Evolutionary conservation across 2,113 vertebrate species (phyloP), one percentile per base, ranked within the genome.

Genomic region (Myocastor coypus): DNA sequence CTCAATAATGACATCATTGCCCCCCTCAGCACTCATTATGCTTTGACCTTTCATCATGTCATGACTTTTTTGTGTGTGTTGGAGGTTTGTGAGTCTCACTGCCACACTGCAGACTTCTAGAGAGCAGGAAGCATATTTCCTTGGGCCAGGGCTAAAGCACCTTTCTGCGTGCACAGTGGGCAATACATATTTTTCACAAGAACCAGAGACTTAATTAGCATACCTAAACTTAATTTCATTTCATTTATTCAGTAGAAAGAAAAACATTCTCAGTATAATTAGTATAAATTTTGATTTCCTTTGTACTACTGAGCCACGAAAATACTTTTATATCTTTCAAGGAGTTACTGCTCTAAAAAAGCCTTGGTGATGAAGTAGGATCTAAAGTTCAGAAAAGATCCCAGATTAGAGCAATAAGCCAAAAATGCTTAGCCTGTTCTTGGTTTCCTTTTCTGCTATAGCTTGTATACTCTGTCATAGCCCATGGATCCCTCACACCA

Each of bases 151-250:
- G 63, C 34, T 52, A 40, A 71, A 32, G 34, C 52, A 40, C 52
- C 17, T 26, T 34, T 13, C 3, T 6, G 0, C n/a, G 6, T 50
- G 26, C 28, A 71, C 1, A 46, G 20, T 34, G 6, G 7, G 32
- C 26, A 37, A 59, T 7, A 46, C 16, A 32, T 59, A 57, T 40
- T 75, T 24, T 2, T 16, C 66, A 55, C 55, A 14, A 37, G 20
- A 19, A 37, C 11, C 0, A 59, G n/a, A 68, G 80, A 75, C 55
- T 42, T 34, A 14, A 64, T 82, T 40, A 75, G 37, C 28, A 69
- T 24, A 80, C 24, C 7, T 55, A 34, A n/a, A 26, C 24, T 22
- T 85, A 40, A 30, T 34, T 80, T 78, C 42, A 57, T 19, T 59
- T 46, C 40, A 52, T 63, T 32, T 77, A 40, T 85, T 68, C 7